These are phyloP conservation scores for Xerus inauris DNA, from an alignment of 2,113 vertebrate species.

Conservation along the genomic window DNA sequence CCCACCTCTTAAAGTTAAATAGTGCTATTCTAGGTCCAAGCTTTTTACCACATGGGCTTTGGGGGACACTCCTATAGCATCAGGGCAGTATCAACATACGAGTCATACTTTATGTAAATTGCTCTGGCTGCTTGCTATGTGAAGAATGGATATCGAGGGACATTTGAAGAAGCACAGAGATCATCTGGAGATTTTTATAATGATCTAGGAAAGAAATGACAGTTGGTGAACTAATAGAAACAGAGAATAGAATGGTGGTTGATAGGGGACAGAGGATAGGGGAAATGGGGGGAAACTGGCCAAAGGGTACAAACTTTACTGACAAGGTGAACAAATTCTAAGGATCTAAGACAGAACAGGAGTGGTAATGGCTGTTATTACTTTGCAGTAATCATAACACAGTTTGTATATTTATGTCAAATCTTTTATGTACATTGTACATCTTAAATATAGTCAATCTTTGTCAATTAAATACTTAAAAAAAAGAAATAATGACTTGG, in stretches of 20 bases:
- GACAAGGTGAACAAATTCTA: not conserved
- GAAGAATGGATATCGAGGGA: not conserved
- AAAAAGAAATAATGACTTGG: not conserved
- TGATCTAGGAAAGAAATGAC: not conserved
- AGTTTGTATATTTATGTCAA: not conserved
- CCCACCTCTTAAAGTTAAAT: not conserved
- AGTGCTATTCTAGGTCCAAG: not conserved
- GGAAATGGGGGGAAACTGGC: too few species aligned
- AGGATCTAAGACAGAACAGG: not conserved
- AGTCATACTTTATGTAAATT: not conserved
- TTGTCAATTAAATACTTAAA: not conserved
- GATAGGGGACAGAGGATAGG: not conserved
- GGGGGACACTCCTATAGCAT: not conserved
- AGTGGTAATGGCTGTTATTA: not conserved
- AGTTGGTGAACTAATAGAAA: not conserved
- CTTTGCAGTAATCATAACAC: not conserved
- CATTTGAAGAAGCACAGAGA: not conserved
- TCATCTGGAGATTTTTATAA: not conserved
- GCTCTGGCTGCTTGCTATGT: not conserved
- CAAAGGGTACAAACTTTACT: not conserved
- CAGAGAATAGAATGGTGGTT: not conserved
- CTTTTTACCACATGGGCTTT: not conserved
- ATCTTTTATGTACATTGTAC: not conserved
- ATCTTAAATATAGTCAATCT: not conserved
- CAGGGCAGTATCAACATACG: not conserved